Base-by-base conservation (phyloP, 2,888 invertebrate genomes). In the Chymomyza procnemis region DNA sequence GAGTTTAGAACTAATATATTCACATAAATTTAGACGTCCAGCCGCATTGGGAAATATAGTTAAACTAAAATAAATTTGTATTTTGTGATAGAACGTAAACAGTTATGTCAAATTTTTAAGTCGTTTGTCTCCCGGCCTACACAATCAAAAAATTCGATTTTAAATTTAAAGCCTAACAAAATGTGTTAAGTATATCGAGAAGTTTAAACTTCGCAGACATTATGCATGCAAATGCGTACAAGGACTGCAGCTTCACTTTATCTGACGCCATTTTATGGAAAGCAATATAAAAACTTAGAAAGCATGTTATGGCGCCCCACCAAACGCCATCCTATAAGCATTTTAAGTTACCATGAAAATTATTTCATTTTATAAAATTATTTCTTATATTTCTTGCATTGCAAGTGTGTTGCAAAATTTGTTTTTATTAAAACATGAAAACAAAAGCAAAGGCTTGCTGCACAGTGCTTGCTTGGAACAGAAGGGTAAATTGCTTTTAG, bases 301-400 rank as follows among this genome's bases (percentile, higher is more conserved):
- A 41, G 34, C 5, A 0, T 41, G 34, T 12, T 12, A 41, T n/a
- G n/a, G n/a, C 12, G 34, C 34, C 34, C 54, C 1, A 26, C 4
- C 26, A 26, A 26, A 26, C 26, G 26, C 26, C 26, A 26, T 26
- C 58, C 62, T 50, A 63, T 57, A 26, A 76, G 75, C 67, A 75
- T 68, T 78, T 75, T 65, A 66, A 21, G 50, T 64, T 64, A 50
- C 47, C 64, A 69, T 62, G 57, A 61, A 74, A 69, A 76, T 76
- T 74, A 78, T 83, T 74, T 79, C 67, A 67, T 74, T 83, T 74
- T 67, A 67, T 48, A 58, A 47, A 71, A 73, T 56, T 63, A n/a
- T n/a, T n/a, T n/a, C n/a, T n/a, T n/a, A n/a, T 34, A 56, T 56
- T 63, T 63, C 26, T 56, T 30, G 52, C 41, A 74, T 77, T 74